phyloP scores from a whole-genome alignment of 2,888 invertebrate species.

The Cheiracanthium punctorium region DNA sequence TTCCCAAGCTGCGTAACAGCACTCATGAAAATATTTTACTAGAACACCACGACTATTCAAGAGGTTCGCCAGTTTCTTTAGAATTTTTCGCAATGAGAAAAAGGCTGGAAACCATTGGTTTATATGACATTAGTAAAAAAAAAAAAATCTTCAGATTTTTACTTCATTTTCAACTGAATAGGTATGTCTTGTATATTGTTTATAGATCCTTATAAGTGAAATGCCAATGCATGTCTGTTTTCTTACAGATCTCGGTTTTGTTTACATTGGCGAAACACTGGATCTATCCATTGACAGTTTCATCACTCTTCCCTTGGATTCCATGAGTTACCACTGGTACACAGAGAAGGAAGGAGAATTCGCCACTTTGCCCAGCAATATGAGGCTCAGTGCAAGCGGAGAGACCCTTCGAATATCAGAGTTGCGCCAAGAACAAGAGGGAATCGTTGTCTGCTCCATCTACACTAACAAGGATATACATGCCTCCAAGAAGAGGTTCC shows the following conservation, averaged over 20 bases:
- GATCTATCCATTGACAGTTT: slow-evolving; percentile 28
- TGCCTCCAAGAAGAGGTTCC: slow-evolving; percentile 42
- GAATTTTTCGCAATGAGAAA: too few relatives aligned
- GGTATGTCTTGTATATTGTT: too few relatives aligned
- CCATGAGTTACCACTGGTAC: slow-evolving; percentile 37
- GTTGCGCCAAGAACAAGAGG: slow-evolving; percentile 49
- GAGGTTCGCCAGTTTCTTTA: too few relatives aligned
- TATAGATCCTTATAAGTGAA: too few relatives aligned
- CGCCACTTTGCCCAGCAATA: slow-evolving; percentile 41
- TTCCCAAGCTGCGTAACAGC: too few relatives aligned
- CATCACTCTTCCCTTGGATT: slow-evolving; percentile 7
- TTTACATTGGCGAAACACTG: slow-evolving; percentile 49
- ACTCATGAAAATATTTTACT: too few relatives aligned
- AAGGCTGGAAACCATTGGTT: too few relatives aligned
- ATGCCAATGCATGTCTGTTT: too few relatives aligned
- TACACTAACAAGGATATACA: slow-evolving; percentile 32
- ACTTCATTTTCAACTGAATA: too few relatives aligned
- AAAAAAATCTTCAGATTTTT: too few relatives aligned
- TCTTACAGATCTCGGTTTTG: slow-evolving; percentile 50
- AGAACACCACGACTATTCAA: too few relatives aligned
- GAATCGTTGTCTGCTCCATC: slow-evolving; percentile 32
- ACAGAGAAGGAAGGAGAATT: slow-evolving; percentile 18
- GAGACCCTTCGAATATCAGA: slow-evolving; percentile 25
- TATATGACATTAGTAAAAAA: too few relatives aligned
- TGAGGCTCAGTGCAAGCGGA: slow-evolving; percentile 35